phyloP scores from a whole-genome alignment of 2,113 vertebrate genomes.

The Lagopus muta region DNA sequence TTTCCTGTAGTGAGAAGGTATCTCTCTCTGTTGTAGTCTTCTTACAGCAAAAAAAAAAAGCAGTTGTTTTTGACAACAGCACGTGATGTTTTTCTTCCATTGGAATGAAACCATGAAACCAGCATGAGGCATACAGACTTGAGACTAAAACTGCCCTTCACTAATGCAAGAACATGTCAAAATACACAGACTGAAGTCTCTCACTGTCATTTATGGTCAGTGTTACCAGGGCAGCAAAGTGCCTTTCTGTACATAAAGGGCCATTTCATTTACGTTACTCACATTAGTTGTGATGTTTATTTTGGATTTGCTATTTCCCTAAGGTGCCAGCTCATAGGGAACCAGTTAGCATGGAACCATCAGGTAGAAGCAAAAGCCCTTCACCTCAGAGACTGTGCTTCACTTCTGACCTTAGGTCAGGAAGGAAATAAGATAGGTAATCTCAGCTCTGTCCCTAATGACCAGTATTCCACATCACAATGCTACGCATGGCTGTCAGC shows the following conservation, averaged over 20 bases:
- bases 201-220: background rate
- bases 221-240: background rate
- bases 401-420: conserved; percentile 49
- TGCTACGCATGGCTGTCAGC: conserved; percentile 29
- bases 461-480: conserved; percentile 34
- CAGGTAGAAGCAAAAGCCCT: conserved; percentile 21
- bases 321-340: conserved; percentile 36
- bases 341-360: conserved; percentile 14
- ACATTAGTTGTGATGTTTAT: background rate
- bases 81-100: rapidly evolving
- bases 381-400: conserved; percentile 25
- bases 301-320: conserved; percentile 3
- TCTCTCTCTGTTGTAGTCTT: rapidly evolving
- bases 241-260: background rate
- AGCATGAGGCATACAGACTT: background rate
- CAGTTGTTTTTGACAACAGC: background rate
- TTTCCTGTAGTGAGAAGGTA: background rate
- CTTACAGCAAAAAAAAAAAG: background rate
- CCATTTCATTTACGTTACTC: background rate
- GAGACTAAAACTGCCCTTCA: background rate
- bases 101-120: background rate
- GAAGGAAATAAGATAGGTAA: conserved; percentile 70
- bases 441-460: conserved; percentile 45
- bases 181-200: background rate
- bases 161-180: background rate